These are phyloP conservation scores for Andrena minutula DNA, from an alignment of 2,888 invertebrate genomes.

Conservation along the genomic window DNA sequence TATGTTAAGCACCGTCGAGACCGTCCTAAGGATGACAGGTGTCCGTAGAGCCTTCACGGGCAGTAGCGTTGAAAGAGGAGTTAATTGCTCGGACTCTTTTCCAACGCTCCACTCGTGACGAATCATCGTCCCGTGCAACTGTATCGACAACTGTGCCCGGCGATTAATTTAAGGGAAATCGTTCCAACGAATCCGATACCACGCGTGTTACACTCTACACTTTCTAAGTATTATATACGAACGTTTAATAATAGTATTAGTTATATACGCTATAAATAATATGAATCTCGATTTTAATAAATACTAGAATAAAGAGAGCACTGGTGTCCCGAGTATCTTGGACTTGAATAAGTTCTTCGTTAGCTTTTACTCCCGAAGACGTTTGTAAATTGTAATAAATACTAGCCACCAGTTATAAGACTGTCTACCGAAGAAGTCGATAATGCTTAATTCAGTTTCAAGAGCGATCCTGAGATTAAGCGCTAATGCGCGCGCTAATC, in stretches of 20 bases:
- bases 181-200: neutral
- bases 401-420: too few species aligned
- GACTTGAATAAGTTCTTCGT: too few species aligned
- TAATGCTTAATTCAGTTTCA: conserved; percentile 12
- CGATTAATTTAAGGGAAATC: conserved; percentile 34
- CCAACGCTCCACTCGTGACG: conserved; percentile 31
- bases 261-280: too few species aligned
- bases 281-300: neutral
- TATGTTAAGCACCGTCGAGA: conserved; percentile 43
- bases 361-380: neutral
- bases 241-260: neutral
- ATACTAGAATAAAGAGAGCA: conserved; percentile 1
- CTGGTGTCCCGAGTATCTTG: neutral
- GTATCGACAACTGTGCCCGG: conserved; percentile 20
- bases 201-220: neutral
- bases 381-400: conserved; percentile 4
- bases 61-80: conserved; percentile 43
- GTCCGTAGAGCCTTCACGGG: conserved; percentile 20
- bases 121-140: conserved; percentile 42
- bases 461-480: conserved; percentile 23
- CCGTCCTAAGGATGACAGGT: conserved; percentile 50
- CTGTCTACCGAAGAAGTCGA: neutral
- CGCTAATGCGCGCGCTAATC: conserved; percentile 8
- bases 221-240: neutral
- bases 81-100: conserved; percentile 49